Evolutionary conservation across 1,140 invertebrate genomes (phyloP), one percentile per base, ranked within the genome.

Genomic region (Thaumatotibia leucotreta): DNA sequence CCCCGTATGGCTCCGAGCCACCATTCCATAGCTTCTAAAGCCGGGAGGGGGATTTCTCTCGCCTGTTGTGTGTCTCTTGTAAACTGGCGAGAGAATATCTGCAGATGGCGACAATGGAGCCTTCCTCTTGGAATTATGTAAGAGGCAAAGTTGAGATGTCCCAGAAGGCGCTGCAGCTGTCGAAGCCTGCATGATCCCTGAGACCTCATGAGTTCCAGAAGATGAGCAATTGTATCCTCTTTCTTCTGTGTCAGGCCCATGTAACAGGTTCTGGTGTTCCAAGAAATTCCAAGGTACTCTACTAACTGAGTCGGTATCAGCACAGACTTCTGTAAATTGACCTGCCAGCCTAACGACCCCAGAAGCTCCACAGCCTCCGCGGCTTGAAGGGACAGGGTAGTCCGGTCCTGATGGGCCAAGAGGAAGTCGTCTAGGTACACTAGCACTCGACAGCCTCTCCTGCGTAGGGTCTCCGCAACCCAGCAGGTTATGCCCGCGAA

Each of bases 71-170:
- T 9, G 64, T 58, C n/a, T 69, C 64, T 23, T 63, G 68, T n/a
- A n/a, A 39, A 72, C 8, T 17, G 39, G 11, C 64, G 63, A 4
- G 17, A 63, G 66, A 14, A 74, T 45, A 54, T 9, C 31, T 69
- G 69, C 2, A 79, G 31, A 4, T 52, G 20, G 4, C 68, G 54
- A 14, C 52, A 70, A 45, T 66, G 69, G 6, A 73, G 68, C 5
- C 71, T 74, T 92, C 92, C 31, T 92, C 90, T 65, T 91, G 75
- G 76, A 92, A 92, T 65, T 84, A 93, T 69, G 91, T 91, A 65
- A 22, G 17, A 52, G n/a, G 50, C 64, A 29, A 58, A 65, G 32
- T 58, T 65, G 5, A 64, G 27, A 23, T 2, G 22, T 10, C 63
- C 63, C 24, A 64, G 23, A 5, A 64, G 11, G n/a, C n/a, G 6